A percentile compares a stretch with the other conserved stretches of the same genome.
Evolutionary conservation across 1,140 invertebrate species (phyloP).

Genomic region (Alviniconcha marisindica): DNA sequence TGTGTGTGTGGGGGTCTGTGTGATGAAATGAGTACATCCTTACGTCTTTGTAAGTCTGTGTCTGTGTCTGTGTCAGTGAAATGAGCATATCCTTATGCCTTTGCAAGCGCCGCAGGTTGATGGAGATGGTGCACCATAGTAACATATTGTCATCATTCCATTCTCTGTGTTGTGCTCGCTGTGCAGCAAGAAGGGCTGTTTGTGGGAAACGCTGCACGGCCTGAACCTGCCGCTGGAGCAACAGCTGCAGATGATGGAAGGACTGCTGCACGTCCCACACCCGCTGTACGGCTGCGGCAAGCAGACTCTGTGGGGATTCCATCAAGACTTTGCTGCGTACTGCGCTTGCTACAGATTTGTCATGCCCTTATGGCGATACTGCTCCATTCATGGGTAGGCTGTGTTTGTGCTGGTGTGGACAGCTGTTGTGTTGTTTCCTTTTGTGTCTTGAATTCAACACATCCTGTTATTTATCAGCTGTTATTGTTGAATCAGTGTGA

Average conservation of each 20-base stretch:
- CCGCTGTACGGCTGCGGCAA: constrained; percentile 42
- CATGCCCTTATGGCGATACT: constrained; percentile 66
- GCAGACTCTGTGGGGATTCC: constrained; percentile 49
- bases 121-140: too few relatives aligned
- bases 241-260: constrained; percentile 46
- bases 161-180: not conserved
- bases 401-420: too few relatives aligned
- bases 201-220: not conserved
- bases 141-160: too few relatives aligned
- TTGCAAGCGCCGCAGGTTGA: too few relatives aligned
- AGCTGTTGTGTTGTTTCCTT: too few relatives aligned
- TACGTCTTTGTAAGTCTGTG: too few relatives aligned
- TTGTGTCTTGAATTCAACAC: too few relatives aligned
- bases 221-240: constrained; percentile 28
- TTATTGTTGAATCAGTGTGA: too few relatives aligned
- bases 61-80: too few relatives aligned
- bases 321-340: constrained; percentile 56
- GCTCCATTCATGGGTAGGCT: constrained; percentile 57
- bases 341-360: constrained; percentile 58
- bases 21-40: too few relatives aligned
- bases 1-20: not conserved
- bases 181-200: not conserved
- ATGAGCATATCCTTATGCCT: too few relatives aligned
- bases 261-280: constrained; percentile 56
- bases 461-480: too few relatives aligned